Evolutionary conservation across 2,113 vertebrate genomes (phyloP), one percentile per base, ranked within the genome.

Genomic region (Tricholaema leucomelas): DNA sequence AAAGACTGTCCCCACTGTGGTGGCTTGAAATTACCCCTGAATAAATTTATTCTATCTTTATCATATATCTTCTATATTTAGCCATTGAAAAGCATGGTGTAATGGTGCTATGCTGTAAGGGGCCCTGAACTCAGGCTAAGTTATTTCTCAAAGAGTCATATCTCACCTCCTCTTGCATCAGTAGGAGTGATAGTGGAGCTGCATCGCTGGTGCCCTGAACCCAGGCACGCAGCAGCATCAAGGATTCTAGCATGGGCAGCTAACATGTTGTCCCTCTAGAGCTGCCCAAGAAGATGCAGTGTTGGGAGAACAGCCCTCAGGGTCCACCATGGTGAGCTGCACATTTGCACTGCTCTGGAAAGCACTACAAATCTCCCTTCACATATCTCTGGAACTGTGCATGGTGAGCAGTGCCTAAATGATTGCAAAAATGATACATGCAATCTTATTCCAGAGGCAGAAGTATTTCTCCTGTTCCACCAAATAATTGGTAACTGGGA

Each of bases 241-340:
- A 19, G 36, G 18, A 50, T 84, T 63, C 63, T 75, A 71, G 31
- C 67, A 9, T 1, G 4, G 28, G 17, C 42, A 72, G 12, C 12
- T 33, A 44, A 25, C 2, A 2, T 25, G 55, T 70, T 60, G 59
- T 66, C 74, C 23, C 25, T 60, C 9, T 7, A 2, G 42, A 44
- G 15, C n/a, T 81, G 56, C 60, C 52, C 46, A 20, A 11, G 25
- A 36, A 31, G 48, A 18, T 48, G 71, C n/a, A 44, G 44, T 9
- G 27, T 15, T 3, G 15, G 46, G 15, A 10, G 6, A 72, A 36
- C 38, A 40, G 19, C 30, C 13, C 23, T 7, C 28, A 25, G 25
- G 14, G 33, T 31, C 25, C 7, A 33, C 31, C 0, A 0, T 19
- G 38, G 35, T 12, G 35, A 76, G 30, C 58, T 61, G n/a, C 13